Evolutionary conservation across 2,888 invertebrate genomes (phyloP).

Genomic region (Tetragonula carbonaria): DNA sequence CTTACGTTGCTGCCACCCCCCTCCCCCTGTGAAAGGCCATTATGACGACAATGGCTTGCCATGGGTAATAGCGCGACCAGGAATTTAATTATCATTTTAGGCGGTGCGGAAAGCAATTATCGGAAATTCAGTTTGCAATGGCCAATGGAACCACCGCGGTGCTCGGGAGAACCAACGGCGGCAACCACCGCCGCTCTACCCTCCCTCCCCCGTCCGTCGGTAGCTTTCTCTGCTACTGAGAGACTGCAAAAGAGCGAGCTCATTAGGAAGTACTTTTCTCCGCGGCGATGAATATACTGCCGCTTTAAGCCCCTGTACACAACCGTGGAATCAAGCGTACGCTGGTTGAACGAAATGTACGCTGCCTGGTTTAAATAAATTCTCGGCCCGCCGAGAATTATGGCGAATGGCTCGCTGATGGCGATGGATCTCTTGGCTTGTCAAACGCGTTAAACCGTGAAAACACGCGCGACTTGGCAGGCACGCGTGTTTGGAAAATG

Average conservation of each 20-base stretch:
- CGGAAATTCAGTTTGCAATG: constrained; percentile 81
- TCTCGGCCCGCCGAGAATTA: neutral
- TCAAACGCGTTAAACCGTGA: neutral
- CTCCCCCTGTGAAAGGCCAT: constrained; percentile 50
- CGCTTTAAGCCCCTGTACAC: constrained; percentile 2
- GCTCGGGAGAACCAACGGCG: constrained; percentile 35
- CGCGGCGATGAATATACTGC: constrained; percentile 19
- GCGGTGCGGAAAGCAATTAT: constrained; percentile 81
- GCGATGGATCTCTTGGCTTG: neutral
- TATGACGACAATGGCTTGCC: constrained; percentile 64
- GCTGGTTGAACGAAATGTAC: neutral
- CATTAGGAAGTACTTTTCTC: constrained; percentile 58
- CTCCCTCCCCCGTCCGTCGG: neutral
- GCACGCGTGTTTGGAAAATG: neutral
- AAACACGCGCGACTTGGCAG: neutral
- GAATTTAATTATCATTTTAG: constrained; percentile 83
- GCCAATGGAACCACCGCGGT: constrained; percentile 71
- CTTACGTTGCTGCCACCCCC: constrained; percentile 11
- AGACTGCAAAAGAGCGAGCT: constrained; percentile 58
- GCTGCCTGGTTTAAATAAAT: constrained; percentile 12
- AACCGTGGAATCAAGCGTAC: neutral
- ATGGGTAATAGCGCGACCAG: constrained; percentile 68
- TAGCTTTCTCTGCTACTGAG: neutral
- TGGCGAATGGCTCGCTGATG: neutral
- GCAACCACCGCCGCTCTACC: constrained; percentile 25